Base-by-base conservation (phyloP, 1,140 invertebrate species). In the Drosophila orosa region DNA sequence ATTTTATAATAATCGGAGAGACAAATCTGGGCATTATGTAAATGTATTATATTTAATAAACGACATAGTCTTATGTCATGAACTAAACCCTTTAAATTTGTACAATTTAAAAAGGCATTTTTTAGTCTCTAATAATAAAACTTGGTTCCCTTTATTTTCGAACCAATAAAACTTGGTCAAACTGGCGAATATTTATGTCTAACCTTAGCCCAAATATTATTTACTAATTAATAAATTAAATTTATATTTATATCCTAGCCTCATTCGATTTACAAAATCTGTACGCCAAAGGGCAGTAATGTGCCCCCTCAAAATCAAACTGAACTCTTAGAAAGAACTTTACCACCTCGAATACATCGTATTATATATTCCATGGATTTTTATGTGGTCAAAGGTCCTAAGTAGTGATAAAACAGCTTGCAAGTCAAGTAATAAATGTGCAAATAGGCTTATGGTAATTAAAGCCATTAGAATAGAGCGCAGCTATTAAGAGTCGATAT, bases 381-480 rank as follows among this genome's bases (percentile, higher is more conserved):
- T 52, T 25, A n/a, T 54, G 19, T 1, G 44, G 12, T 54, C 19
- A 54, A 25, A 35, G 44, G 17, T 13, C 3, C 8, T 7, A 40
- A 19, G 10, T 12, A 13, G 10, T 22, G 6, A 12, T 2, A 29
- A 0, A 29, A 31, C 1, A 12, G 1, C 4, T 17, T 19, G 24
- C 7, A 17, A 9, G 54, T 10, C 17, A 40, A 29, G 15, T 27
- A 31, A 29, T 63, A 7, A 25, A 40, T 15, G 35, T 60, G 60
- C 54, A 40, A 63, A 63, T 63, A 3, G 13, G 3, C 19, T 8
- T 62, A 62, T 62, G 29, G n/a, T 57, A 22, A 29, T 59, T 59
- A 29, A 19, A 25, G 54, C 13, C 37, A 39, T 29, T 29, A 59
- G 13, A 22, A 29, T 17, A 37, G 10, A 37, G 5, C 8, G 15